Conservation (phyloP, 2,888 invertebrate genomes). For the Oscheius sp. region DNA sequence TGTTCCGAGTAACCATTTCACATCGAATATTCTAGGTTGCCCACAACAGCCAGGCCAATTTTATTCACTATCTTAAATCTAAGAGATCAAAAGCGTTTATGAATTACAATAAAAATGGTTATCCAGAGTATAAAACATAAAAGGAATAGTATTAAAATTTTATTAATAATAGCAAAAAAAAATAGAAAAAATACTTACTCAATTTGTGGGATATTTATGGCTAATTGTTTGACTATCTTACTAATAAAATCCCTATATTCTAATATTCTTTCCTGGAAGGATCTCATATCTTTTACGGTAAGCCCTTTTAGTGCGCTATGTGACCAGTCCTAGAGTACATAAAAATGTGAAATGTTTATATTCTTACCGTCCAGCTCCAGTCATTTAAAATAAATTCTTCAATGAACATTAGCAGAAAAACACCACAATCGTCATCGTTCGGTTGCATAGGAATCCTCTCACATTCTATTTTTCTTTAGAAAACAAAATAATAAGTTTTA, state of each 20-base stretch:
- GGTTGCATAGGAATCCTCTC: neutral
- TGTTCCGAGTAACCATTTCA: no score
- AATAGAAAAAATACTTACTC: neutral
- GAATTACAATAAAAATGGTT: no score
- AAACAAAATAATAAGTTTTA: neutral
- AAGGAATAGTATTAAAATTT: no score
- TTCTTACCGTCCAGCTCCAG: constrained; percentile 3
- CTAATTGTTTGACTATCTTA: neutral
- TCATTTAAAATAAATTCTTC: constrained; percentile 3
- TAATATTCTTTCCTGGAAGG: neutral
- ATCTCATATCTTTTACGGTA: neutral
- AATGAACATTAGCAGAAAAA: neutral
- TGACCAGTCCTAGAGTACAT: neutral
- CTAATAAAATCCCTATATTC: neutral
- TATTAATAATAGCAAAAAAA: no score
- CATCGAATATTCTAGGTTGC: no score
- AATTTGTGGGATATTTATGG: neutral
- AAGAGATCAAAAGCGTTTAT: no score
- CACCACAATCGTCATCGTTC: constrained; percentile 10
- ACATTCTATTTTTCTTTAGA: constrained; percentile 5
- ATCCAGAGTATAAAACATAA: no score
- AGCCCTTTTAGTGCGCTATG: neutral
- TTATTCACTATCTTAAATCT: no score
- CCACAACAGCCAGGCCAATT: no score
- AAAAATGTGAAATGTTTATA: neutral